Evolutionary conservation across 2,797 vertebrate species (phyloP).

Genomic region (Alosa sapidissima): DNA sequence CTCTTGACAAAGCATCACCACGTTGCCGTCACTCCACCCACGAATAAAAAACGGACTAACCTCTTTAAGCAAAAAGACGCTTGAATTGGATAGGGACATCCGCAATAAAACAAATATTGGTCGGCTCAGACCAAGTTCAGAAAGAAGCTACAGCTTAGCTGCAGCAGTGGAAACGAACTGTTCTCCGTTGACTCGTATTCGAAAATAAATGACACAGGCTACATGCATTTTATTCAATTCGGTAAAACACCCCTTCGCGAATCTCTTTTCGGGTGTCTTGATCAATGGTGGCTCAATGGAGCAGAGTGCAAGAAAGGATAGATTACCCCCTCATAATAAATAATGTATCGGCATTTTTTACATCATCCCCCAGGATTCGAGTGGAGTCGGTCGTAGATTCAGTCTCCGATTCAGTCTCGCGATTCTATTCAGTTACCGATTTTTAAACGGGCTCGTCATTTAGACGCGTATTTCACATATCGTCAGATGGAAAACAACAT

Average conservation of each 20-base stretch:
- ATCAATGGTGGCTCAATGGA: slow-evolving; percentile 62
- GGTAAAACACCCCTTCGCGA: slow-evolving; percentile 45
- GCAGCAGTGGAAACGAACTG: slow-evolving; percentile 32
- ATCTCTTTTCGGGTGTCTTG: slow-evolving; percentile 44
- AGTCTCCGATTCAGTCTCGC: background rate
- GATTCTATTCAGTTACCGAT: background rate
- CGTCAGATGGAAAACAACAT: background rate
- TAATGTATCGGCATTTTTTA: slow-evolving; percentile 69
- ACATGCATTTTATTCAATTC: background rate
- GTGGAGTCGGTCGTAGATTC: slow-evolving; percentile 25
- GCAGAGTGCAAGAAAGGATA: slow-evolving; percentile 58
- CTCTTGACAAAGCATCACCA: background rate
- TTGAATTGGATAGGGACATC: slow-evolving; percentile 79
- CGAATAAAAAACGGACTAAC: slow-evolving; percentile 58
- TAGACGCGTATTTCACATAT: slow-evolving; percentile 4
- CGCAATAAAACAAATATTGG: slow-evolving; percentile 54
- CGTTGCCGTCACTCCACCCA: slow-evolving; percentile 22
- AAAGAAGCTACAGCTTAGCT: slow-evolving; percentile 40
- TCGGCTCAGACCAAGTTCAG: slow-evolving; percentile 53
- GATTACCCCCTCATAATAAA: slow-evolving; percentile 65
- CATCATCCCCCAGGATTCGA: slow-evolving; percentile 49
- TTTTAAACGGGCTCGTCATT: background rate
- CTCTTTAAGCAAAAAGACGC: slow-evolving; percentile 78
- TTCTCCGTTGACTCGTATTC: slow-evolving; percentile 47
- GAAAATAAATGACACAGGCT: slow-evolving; percentile 11